A percentile compares a stretch with the other conserved stretches of the same genome.
Conservation (phyloP, 1,140 invertebrate species). For the Eupristina koningsbergeri region DNA sequence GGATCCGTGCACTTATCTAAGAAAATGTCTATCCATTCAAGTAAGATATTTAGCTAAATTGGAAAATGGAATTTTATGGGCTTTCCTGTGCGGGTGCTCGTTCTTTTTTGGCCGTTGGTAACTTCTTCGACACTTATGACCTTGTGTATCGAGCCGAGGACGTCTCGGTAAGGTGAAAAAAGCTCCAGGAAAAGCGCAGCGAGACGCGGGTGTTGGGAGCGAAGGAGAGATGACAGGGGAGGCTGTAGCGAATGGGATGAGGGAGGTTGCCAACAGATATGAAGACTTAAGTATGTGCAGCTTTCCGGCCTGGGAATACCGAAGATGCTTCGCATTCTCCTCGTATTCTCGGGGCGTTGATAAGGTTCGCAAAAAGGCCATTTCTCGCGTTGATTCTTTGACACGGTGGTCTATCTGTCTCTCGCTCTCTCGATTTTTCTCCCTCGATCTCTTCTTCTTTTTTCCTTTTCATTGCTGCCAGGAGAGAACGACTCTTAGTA, state of each 20-base stretch:
- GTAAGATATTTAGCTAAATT: slow-evolving; percentile 43
- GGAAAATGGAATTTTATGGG: slow-evolving; percentile 48
- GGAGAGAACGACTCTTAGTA: neutral
- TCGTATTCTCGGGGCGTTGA: slow-evolving; percentile 30
- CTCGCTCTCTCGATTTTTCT: neutral
- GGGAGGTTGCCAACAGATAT: slow-evolving; percentile 47
- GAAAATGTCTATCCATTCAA: slow-evolving; percentile 24
- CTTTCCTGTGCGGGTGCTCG: neutral
- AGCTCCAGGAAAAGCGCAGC: neutral
- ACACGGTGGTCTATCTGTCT: slow-evolving; percentile 24
- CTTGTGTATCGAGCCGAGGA: slow-evolving; percentile 40
- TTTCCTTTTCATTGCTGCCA: neutral
- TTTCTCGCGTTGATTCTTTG: slow-evolving; percentile 42
- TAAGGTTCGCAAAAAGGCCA: slow-evolving; percentile 26
- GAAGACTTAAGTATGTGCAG: slow-evolving; percentile 51
- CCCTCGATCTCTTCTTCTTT: neutral
- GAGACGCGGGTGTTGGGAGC: neutral
- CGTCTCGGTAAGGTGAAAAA: slow-evolving; percentile 14
- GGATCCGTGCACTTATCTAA: slow-evolving; percentile 20
- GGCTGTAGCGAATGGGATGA: neutral
- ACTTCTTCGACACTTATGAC: slow-evolving; percentile 38
- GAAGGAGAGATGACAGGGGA: neutral
- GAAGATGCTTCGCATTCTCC: slow-evolving; percentile 42
- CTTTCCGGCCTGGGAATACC: slow-evolving; percentile 36
- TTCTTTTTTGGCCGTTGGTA: neutral